These are phyloP conservation scores for Margarornis squamiger DNA, from an alignment of 2,797 vertebrate genomes.

Conservation along the genomic window DNA sequence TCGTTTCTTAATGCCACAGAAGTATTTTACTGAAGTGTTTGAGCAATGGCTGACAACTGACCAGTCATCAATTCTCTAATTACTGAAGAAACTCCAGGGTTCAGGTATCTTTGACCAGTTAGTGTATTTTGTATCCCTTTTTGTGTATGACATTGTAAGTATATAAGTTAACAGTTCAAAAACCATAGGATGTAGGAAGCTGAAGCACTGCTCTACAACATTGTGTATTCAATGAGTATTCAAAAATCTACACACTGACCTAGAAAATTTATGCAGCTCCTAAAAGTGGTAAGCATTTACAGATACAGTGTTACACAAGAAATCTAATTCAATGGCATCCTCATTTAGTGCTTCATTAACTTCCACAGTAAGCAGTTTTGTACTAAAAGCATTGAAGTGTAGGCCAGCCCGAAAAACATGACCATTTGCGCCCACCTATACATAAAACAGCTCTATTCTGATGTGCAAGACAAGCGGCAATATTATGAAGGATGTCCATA, in stretches of 20 bases:
- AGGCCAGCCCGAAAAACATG: background rate
- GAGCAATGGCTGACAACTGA: background rate
- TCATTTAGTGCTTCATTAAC: background rate
- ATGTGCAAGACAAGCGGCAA: background rate
- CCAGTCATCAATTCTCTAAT: background rate
- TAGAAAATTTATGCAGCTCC: background rate
- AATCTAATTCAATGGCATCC: background rate
- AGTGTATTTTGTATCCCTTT: background rate
- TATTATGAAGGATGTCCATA: background rate
- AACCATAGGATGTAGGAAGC: background rate
- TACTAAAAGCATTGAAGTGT: background rate
- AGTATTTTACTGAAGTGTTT: background rate
- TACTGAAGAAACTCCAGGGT: background rate
- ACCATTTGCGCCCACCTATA: background rate
- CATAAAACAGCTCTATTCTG: background rate
- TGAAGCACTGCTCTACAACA: background rate
- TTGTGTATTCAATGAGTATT: background rate
- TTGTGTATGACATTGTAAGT: accelerated
- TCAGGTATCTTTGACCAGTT: background rate
- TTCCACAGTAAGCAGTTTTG: background rate
- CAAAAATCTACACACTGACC: background rate
- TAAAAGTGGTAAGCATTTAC: background rate
- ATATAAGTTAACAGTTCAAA: background rate
- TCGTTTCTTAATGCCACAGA: background rate
- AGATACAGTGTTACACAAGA: background rate